Base-by-base conservation (phyloP, 2,797 vertebrate genomes). In the Synaphobranchus kaupii region DNA sequence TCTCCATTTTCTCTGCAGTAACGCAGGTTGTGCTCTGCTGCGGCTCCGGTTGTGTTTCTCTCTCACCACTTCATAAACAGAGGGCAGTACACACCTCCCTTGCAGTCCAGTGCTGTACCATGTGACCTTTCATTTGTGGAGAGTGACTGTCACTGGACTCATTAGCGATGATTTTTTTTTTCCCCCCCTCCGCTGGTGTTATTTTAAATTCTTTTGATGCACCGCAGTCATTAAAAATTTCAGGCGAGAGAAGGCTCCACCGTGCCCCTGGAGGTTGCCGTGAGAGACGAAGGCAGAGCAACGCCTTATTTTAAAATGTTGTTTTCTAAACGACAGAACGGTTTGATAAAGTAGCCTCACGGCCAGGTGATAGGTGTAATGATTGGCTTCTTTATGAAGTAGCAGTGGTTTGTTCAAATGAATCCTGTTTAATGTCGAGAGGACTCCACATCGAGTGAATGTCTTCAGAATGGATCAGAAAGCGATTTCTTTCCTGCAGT, bases 211-310 rank as follows among this genome's bases (percentile, higher is more conserved):
- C n/a, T 90, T 90, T 90, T 90, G 84, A 91, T 89, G 83, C 56
- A 25, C 86, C 0, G 87, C 60, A 73, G 78, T 88, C 76, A 86
- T 88, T 56, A 83, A 83, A 85, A 86, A 60, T 56, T n/a, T 17
- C 63, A 58, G 82, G 28, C 54, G 87, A 86, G 76, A 76, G 87
- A 86, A 82, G 85, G 80, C 88, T 54, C 68, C 85, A 50, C 39
- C 17, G 17, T 87, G 50, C 85, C 87, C 78, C 88, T 81, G 85
- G 88, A 87, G 89, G 90, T 91, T 91, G 88, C 89, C 90, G 82
- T 85, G 89, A 87, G 89, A 15, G 63, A 93, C 85, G 15, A 89
- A 89, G 90, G 84, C 90, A 84, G 88, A 90, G 90, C 91, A 90
- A 88, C 87, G 47, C 44, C 34, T 85, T 84, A 80, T 89, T 86